Base-by-base conservation (phyloP, 2,113 vertebrate genomes). In the Capra hircus region DNA sequence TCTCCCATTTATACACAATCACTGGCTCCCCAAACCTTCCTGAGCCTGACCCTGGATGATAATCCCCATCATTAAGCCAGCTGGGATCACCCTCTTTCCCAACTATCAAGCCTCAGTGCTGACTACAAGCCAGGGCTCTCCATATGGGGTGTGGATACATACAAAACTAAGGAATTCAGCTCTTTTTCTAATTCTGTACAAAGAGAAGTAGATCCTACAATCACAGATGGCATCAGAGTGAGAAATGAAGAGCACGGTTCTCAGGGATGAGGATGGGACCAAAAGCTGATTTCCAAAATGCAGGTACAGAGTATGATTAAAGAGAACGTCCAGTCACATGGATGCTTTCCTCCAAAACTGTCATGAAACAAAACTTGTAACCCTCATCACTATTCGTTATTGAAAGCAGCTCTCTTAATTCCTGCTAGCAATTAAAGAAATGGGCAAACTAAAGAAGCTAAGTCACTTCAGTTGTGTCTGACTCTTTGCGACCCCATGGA, bases 81-180 rank as follows among this genome's bases (percentile, higher is more conserved):
- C 43, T 91, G 74, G 25, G 28, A 21, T 28, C 57, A 33, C 33
- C 62, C 55, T 12, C 67, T 85, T 6, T 43, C 84, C 36, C 23
- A 8, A 36, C 7, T 1, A 27, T 43, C 43, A 87, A 91, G 57
- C 52, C 48, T 45, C 30, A 27, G 53, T 0, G 4, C 45, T 64
- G 48, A 64, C 19, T n/a, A 5, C 25, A 77, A 80, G 27, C 25
- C 27, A 94, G 40, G 64, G 25, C 19, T 74, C 27, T 81, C 19
- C 27, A 8, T 4, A 8, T 1, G 15, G 71, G 50, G 19, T 0
- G 1, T 0, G 6, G 6, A 9, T 5, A 5, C 48, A 23, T 9
- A 6, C 8, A 15, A 5, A 13, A 13, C 52, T 5, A 7, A 43
- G 71, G 9, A 25, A 30, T 2, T 4, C 50, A 28, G 55, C 50